Base-by-base conservation (phyloP, 2,888 invertebrate species). In the Maniola hyperantus region DNA sequence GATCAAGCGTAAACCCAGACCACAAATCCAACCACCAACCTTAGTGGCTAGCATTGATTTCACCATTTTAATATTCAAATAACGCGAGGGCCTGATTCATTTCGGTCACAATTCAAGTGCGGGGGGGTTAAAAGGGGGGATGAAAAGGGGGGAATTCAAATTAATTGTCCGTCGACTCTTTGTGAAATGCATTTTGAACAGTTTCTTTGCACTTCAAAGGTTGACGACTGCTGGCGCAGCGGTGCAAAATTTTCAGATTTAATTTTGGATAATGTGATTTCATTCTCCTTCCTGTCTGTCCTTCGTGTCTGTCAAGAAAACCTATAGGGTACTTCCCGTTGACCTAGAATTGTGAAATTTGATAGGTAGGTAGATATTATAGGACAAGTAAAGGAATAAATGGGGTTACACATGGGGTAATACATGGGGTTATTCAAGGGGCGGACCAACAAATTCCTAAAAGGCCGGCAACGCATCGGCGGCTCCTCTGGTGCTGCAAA, bases 41-140 rank as follows among this genome's bases (percentile, higher is more conserved):
- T 18, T 51, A 51, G 61, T 20, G 20, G 20, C 48, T 7, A 7
- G 60, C 61, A 51, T 61, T 61, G 61, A 61, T 61, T 61, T 39
- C 50, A 61, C 61, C 50, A 61, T 61, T 61, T 51, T 61, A 61
- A 61, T 61, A 61, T 61, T 61, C 61, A 61, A 61, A 61, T 61
- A 61, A 61, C 61, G 61, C 36, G 57, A 11, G 48, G 20, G 18
- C 34, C 11, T 59, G 61, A 61, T 61, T 61, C 61, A 61, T 61
- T 61, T 61, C 51, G 39, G 50, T 51, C 61, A 59, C 59, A 59
- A 59, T 59, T 59, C 59, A 46, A 59, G 59, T 59, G 26, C 13
- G 15, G 46, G 57, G 57, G 42, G 20, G 34, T 44, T 26, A 26
- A 26, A n/a, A 26, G 26, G 0, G 7, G n/a, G 33, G n/a, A 15